Evolutionary conservation across 2,797 vertebrate genomes (phyloP), one percentile per base, ranked within the genome.

Genomic region (Muscicapa comitata): DNA sequence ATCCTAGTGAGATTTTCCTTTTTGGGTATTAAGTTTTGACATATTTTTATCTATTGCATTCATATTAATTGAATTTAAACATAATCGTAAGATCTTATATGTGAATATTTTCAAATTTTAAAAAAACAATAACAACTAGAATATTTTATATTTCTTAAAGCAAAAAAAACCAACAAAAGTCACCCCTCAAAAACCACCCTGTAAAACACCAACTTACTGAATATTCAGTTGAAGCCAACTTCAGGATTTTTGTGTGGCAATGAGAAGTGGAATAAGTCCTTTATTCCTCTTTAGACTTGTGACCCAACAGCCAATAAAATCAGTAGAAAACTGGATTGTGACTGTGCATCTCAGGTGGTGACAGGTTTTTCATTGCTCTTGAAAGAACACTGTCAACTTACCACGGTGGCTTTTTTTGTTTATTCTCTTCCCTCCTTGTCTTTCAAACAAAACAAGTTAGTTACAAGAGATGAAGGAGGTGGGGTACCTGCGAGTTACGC

Each of bases 91-190:
- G 12, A 54, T n/a, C 50, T 80, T 78, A 18, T 8, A 65, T 65
- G 13, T 48, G 6, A 78, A 20, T 84, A 43, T 89, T 96, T 86
- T 35, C 8, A 51, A 74, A 45, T 50, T 62, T 78, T 6, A 67
- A 67, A 83, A 58, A 50, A 58, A 50, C 16, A 50, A 28, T 50
- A 55, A 2, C 17, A 19, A 33, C n/a, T 63, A 40, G 37, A 66
- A 54, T 50, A 1, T 71, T 78, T 17, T 9, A 0, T 31, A 25
- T 50, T 72, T 63, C 5, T 37, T 58, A 31, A 25, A 59, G 26
- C 16, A 20, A 29, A 25, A 19, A 31, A 10, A 18, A 16, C 6
- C 13, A 6, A 1, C 7, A 10, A 19, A 21, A 20, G 0, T 3
- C 18, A 80, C 20, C 14, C 11, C 31, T 24, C 21, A 50, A 19